Percentiles rank a stretch among this genome's conserved stretches.
Conservation (phyloP, 1,140 invertebrate genomes). For the Drosophila kurseongensis region DNA sequence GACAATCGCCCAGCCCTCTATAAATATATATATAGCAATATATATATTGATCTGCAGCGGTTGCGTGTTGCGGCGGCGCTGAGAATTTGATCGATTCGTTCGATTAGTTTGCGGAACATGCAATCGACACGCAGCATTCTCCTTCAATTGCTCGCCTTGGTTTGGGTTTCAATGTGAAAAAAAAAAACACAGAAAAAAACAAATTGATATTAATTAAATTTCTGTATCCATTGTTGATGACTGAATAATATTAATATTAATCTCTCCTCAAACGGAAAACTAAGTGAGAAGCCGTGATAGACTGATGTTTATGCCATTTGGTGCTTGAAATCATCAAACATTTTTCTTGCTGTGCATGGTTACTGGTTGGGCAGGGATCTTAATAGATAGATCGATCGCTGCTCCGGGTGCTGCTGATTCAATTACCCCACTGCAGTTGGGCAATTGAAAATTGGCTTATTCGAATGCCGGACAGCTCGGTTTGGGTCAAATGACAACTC, state of each 20-base stretch:
- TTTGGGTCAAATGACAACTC: slow-evolving; percentile 79
- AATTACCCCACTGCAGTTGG: slow-evolving; percentile 61
- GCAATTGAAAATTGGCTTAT: slow-evolving; percentile 83
- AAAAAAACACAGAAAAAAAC: not conserved
- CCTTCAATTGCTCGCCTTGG: slow-evolving; percentile 62
- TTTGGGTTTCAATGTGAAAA: slow-evolving; percentile 15
- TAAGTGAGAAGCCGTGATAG: no score
- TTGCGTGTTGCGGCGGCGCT: slow-evolving; percentile 71
- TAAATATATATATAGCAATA: not conserved
- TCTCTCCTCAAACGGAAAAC: no score
- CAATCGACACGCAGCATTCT: slow-evolving; percentile 82
- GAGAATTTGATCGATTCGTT: slow-evolving; percentile 83
- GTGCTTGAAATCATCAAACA: not conserved
- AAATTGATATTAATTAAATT: no score
- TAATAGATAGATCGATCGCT: slow-evolving; percentile 35
- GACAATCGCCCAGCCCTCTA: slow-evolving; percentile 30
- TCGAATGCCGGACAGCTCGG: slow-evolving; percentile 69
- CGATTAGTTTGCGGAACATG: slow-evolving; percentile 81
- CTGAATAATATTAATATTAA: no score
- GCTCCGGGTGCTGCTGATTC: slow-evolving; percentile 70
- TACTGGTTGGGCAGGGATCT: not conserved
- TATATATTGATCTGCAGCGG: slow-evolving; percentile 30
- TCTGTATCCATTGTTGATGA: no score
- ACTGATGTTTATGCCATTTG: no score
- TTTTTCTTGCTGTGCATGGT: not conserved